Percentiles rank a stretch among this genome's conserved stretches.
Evolutionary conservation across 1,140 invertebrate genomes (phyloP).

Genomic region (Alviniconcha marisindica): DNA sequence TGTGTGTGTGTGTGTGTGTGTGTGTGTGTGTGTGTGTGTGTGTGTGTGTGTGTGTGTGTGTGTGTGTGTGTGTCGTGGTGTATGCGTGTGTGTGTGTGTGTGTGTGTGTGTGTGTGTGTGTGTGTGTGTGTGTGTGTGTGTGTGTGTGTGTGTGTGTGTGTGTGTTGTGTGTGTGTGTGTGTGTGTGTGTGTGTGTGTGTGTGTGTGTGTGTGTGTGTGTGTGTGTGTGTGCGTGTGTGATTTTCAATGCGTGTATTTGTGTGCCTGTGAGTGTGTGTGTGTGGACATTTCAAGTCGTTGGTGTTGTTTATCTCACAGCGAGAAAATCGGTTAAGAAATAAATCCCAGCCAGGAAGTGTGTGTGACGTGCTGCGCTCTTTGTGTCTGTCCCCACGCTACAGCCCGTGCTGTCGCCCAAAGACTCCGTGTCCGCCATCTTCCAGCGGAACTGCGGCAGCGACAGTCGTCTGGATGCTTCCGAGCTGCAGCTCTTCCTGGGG

Average conservation of each 20-base stretch:
- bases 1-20: neutral
- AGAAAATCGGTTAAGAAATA: too few relatives aligned
- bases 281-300: too few relatives aligned
- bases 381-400: neutral
- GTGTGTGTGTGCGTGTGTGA: too few relatives aligned
- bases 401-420: conserved; percentile 30
- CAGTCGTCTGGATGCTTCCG: conserved; percentile 19
- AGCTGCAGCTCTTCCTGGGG: conserved; percentile 11
- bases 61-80: neutral
- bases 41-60: neutral
- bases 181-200: too few relatives aligned
- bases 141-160: neutral
- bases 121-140: conserved; percentile 9
- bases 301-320: too few relatives aligned
- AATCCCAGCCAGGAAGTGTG: neutral
- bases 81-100: neutral
- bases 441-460: conserved; percentile 24
- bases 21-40: neutral
- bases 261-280: too few relatives aligned
- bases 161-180: too few relatives aligned
- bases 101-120: conserved; percentile 16
- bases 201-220: too few relatives aligned
- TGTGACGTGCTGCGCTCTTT: neutral
- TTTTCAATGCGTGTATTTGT: too few relatives aligned
- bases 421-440: conserved; percentile 32